phyloP scores from a whole-genome alignment of 2,113 vertebrate species.

The Hippocampus guttulatus region DNA sequence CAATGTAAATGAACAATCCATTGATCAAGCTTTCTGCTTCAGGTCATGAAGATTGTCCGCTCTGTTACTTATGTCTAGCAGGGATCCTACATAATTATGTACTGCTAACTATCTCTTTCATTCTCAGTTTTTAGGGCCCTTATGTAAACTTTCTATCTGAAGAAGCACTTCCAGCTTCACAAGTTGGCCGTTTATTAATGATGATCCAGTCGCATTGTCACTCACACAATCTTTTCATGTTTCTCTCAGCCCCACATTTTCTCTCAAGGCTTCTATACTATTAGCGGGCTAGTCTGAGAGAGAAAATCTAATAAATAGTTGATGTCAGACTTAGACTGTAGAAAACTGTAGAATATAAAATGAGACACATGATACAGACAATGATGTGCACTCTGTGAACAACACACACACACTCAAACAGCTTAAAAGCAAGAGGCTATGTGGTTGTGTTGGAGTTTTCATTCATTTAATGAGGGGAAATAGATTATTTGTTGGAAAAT shows the following conservation, averaged over 20 bases:
- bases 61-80: constrained; percentile 29
- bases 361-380: constrained; percentile 3
- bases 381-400: constrained; percentile 13
- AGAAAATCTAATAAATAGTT: constrained; percentile 36
- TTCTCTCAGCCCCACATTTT: not conserved
- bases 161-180: constrained; percentile 14
- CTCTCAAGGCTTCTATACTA: constrained; percentile 42
- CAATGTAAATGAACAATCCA: constrained; percentile 64
- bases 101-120: constrained; percentile 17
- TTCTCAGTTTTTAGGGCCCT: constrained; percentile 29
- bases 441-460: too few species aligned
- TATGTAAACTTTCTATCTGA: constrained; percentile 3
- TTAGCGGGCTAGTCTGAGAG: constrained; percentile 46
- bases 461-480: too few species aligned
- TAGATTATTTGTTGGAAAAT: too few species aligned
- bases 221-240: constrained; percentile 35
- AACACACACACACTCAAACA: not conserved
- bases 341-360: constrained; percentile 12
- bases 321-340: constrained; percentile 12
- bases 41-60: constrained; percentile 57
- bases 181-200: constrained; percentile 31
- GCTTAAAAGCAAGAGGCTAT: not conserved
- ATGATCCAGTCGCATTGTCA: constrained; percentile 32
- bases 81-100: constrained; percentile 3
- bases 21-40: constrained; percentile 75